Percentiles rank a stretch among this genome's conserved stretches.
Conservation (phyloP, 1,140 invertebrate species). For the Diabrotica undecimpunctata region DNA sequence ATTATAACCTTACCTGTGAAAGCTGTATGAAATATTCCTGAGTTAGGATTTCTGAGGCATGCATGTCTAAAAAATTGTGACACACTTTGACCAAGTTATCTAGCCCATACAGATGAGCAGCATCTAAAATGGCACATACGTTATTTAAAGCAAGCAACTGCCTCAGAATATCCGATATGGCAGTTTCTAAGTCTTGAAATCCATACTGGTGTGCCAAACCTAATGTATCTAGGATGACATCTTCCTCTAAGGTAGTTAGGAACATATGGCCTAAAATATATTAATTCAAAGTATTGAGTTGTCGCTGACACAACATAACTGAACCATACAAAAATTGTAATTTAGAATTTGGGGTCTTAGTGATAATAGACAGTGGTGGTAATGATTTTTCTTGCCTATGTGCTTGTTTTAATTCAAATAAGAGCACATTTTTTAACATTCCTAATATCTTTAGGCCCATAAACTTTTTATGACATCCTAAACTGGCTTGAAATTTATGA, state of each 20-base stretch:
- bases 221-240: constrained; percentile 81
- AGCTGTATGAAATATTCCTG: constrained; percentile 81
- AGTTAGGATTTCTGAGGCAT: constrained; percentile 78
- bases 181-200: constrained; percentile 84
- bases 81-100: constrained; percentile 62
- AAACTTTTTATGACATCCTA: no score
- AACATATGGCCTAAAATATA: constrained; percentile 67
- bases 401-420: no score
- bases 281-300: no score
- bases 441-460: no score
- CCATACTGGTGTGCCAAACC: constrained; percentile 93
- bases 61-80: constrained; percentile 81
- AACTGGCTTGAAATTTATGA: no score
- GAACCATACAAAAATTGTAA: no score
- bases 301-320: no score
- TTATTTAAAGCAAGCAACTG: constrained; percentile 84
- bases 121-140: constrained; percentile 90
- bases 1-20: constrained; percentile 64
- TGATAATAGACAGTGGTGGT: no score
- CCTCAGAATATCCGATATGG: constrained; percentile 90
- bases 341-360: no score
- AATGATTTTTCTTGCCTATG: no score
- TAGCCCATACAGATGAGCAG: constrained; percentile 67
- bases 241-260: constrained; percentile 77
- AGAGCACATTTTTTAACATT: no score